These are phyloP conservation scores for Glossosoma conforme DNA, from an alignment of 1,140 invertebrate species.

Conservation along the genomic window DNA sequence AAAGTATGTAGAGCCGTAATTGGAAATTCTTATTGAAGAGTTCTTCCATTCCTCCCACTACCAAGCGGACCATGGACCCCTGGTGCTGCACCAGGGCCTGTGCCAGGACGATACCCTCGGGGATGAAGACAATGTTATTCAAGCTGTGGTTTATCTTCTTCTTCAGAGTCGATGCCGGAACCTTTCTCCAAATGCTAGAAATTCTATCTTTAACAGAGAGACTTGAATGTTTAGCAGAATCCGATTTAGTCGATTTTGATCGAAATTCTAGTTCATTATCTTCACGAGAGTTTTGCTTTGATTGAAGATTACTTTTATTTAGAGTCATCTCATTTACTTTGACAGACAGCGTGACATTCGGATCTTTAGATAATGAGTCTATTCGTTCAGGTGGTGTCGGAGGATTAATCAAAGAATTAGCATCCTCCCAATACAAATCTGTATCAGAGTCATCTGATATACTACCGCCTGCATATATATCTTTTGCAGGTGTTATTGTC, in stretches of 20 bases:
- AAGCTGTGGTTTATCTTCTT: slow-evolving; percentile 5
- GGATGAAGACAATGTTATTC: background rate
- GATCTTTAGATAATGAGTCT: slow-evolving; percentile 2
- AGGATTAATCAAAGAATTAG: slow-evolving; percentile 2
- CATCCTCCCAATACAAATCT: slow-evolving; percentile 10
- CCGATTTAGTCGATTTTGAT: too few species aligned
- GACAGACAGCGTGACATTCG: too few species aligned
- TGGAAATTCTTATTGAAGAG: slow-evolving; percentile 19
- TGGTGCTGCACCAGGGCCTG: background rate
- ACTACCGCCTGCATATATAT: background rate
- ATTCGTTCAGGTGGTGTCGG: slow-evolving; percentile 12
- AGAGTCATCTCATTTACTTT: too few species aligned
- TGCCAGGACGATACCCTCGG: background rate
- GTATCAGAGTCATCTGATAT: slow-evolving; percentile 10
- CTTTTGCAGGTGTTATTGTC: background rate
- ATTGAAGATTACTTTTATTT: too few species aligned
- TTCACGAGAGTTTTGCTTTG: too few species aligned
- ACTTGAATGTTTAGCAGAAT: background rate
- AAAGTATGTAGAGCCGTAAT: slow-evolving; percentile 7
- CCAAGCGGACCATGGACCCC: slow-evolving; percentile 12
- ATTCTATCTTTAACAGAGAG: slow-evolving; percentile 5
- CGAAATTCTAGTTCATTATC: too few species aligned
- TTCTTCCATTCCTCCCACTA: slow-evolving; percentile 12
- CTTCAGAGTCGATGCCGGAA: slow-evolving; percentile 11
- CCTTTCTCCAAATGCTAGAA: slow-evolving; percentile 19